These are phyloP conservation scores for Lichenostomus cassidix DNA, from an alignment of 2,113 vertebrate species.

Conservation along the genomic window DNA sequence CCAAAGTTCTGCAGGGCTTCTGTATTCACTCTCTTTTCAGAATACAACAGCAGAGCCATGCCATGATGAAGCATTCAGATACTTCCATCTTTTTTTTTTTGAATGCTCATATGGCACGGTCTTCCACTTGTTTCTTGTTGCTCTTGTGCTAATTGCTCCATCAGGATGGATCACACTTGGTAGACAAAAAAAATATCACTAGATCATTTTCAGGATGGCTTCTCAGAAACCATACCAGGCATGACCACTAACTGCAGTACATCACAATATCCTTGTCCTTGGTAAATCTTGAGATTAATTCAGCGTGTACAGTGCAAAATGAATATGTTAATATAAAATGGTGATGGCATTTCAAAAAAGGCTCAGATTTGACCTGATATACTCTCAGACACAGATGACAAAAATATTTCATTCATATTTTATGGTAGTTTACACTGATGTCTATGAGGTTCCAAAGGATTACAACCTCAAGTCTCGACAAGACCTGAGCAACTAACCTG, in stretches of 20 bases:
- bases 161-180: not conserved
- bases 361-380: not conserved
- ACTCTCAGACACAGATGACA: not conserved
- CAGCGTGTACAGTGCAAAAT: not conserved
- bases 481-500: not conserved
- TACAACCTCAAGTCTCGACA: not conserved
- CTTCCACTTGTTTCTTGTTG: not conserved
- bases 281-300: not conserved
- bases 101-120: not conserved
- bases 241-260: not conserved
- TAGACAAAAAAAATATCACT: not conserved
- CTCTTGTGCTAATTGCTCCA: not conserved
- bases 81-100: not conserved
- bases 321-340: not conserved
- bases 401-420: not conserved
- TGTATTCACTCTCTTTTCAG: not conserved
- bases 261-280: not conserved
- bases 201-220: not conserved
- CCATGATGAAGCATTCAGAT: not conserved
- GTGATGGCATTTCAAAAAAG: not conserved
- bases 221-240: not conserved
- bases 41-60: not conserved
- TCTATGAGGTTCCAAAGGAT: not conserved
- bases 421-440: not conserved
- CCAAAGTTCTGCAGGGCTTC: not conserved